Base-by-base conservation (phyloP, 2,888 invertebrate species). In the Tipula unca region DNA sequence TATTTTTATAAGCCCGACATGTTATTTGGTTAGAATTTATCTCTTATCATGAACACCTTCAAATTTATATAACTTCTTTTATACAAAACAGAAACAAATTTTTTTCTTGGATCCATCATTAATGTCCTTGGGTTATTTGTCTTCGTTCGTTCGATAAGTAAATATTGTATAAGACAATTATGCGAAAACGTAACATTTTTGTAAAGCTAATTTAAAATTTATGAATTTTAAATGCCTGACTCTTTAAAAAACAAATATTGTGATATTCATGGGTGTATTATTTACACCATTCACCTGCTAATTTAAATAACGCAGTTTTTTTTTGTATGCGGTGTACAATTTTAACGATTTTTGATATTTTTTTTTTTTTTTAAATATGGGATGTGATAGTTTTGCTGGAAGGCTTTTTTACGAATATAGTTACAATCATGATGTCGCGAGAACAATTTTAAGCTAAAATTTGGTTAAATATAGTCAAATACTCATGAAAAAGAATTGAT, bases 21-120 rank as follows among this genome's bases (percentile, higher is more conserved):
- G 69, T 69, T 69, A 69, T 69, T 69, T 69, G 69, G 69, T 69
- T 69, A 69, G 69, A 69, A 69, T 69, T 69, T 69, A 69, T 69
- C 69, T 69, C 69, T 69, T 69, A 69, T 69, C 69, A 25, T 69
- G 69, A 69, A 69, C 69, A 69, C 69, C 69, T 69, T 25, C 69
- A 69, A 69, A 69, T 25, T 69, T 69, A 69, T 69, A 25, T 20
- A n/a, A n/a, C 69, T 20, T 69, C 20, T 13, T 25, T 69, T 69
- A 25, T 10, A 25, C 10, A 69, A 69, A n/a, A 69, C 25, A 10
- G 25, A 69, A 69, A 25, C 0, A 17, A 69, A 20, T 25, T 17
- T 48, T n/a, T 69, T 25, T 69, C n/a, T 69, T 69, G 69, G 69
- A 69, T 69, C 69, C 20, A 69, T 69, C 69, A 69, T 69, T 69